These are phyloP conservation scores for Chauna torquata DNA, from an alignment of 2,113 vertebrate species.

Conservation along the genomic window DNA sequence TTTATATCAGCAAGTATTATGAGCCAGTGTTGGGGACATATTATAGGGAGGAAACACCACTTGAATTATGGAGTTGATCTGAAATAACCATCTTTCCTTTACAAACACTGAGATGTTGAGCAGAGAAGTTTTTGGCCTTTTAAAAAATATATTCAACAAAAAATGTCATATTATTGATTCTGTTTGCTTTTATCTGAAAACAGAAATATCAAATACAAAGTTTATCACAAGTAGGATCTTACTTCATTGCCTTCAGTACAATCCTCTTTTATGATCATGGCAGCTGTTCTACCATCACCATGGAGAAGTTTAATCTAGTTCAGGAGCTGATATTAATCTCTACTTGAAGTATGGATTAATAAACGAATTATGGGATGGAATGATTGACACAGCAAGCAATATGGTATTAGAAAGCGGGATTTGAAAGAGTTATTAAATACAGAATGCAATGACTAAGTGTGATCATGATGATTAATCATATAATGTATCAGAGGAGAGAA, in stretches of 20 bases:
- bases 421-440: constrained; percentile 7
- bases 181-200: not conserved
- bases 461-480: constrained; percentile 3
- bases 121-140: not conserved
- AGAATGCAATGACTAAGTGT: not conserved
- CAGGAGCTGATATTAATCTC: constrained; percentile 38
- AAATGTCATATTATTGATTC: not conserved
- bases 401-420: not conserved
- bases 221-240: not conserved
- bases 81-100: not conserved
- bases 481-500: not conserved
- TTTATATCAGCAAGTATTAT: not conserved
- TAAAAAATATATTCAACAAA: not conserved
- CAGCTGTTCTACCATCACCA: not conserved
- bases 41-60: not conserved
- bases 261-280: not conserved
- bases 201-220: not conserved
- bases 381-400: constrained; percentile 45
- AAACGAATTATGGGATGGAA: constrained; percentile 25
- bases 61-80: not conserved
- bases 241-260: not conserved
- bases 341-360: constrained; percentile 12
- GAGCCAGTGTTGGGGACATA: not conserved
- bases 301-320: not conserved
- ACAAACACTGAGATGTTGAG: not conserved